Conservation (phyloP, 2,888 invertebrate species). For the Carcina quercana region DNA sequence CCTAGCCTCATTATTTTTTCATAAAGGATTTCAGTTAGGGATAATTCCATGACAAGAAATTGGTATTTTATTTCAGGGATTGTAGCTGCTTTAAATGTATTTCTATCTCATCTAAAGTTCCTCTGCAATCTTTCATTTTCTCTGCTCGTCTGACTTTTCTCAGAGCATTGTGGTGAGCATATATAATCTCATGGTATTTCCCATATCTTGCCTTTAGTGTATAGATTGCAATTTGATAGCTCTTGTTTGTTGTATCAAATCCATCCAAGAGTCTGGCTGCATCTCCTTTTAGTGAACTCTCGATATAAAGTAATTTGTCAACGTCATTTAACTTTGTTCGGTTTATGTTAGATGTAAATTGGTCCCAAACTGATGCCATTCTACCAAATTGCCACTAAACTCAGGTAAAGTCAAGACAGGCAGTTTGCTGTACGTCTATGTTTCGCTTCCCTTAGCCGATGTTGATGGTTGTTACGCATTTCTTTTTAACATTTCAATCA, state of each 20-base stretch:
- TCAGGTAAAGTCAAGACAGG: neutral
- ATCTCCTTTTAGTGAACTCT: neutral
- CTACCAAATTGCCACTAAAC: neutral
- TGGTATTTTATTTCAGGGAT: slow-evolving; percentile 9
- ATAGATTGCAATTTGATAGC: neutral
- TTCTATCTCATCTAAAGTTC: slow-evolving; percentile 10
- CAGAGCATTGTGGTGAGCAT: neutral
- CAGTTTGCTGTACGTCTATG: too few relatives aligned
- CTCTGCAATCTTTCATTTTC: slow-evolving; percentile 8
- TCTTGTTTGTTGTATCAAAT: slow-evolving; percentile 2
- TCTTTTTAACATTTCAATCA: too few relatives aligned
- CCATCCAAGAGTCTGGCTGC: neutral
- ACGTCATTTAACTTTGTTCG: slow-evolving; percentile 1
- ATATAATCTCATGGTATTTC: neutral
- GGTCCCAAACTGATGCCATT: slow-evolving; percentile 5
- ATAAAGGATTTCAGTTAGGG: slow-evolving; percentile 12
- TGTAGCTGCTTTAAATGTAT: slow-evolving; percentile 8
- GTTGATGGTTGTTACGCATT: too few relatives aligned
- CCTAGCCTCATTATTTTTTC: slow-evolving; percentile 11
- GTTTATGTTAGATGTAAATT: neutral
- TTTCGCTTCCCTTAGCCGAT: too few relatives aligned
- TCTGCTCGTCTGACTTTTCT: slow-evolving; percentile 2
- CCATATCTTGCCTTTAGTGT: neutral
- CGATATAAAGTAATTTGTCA: neutral
- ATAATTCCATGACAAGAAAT: slow-evolving; percentile 11